phyloP scores from a whole-genome alignment of 2,888 invertebrate species.

The Tribolium freemani region DNA sequence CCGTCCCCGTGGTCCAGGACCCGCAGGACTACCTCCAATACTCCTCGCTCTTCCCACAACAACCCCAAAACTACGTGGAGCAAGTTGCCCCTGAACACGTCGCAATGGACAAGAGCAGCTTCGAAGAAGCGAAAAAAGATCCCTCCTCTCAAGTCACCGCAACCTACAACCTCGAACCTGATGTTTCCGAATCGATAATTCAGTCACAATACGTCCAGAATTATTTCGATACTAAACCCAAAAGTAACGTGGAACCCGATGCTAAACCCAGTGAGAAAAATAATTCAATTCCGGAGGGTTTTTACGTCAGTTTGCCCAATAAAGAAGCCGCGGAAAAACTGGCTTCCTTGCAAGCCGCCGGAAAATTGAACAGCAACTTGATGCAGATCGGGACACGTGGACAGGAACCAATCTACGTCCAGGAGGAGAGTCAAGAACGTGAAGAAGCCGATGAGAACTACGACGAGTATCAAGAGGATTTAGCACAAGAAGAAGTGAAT shows the following conservation, averaged over 20 bases:
- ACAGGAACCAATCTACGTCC: slow-evolving; percentile 71
- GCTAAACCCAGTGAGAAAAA: slow-evolving; percentile 49
- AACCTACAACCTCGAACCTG: slow-evolving; percentile 52
- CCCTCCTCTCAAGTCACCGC: slow-evolving; percentile 51
- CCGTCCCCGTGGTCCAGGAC: slow-evolving; percentile 22
- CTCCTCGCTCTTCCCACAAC: slow-evolving; percentile 46
- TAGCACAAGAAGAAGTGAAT: slow-evolving; percentile 14
- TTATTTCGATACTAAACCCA: slow-evolving; percentile 55
- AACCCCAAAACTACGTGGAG: slow-evolving; percentile 70
- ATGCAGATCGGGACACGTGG: slow-evolving; percentile 61
- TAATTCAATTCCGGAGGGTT: slow-evolving; percentile 66
- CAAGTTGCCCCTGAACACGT: slow-evolving; percentile 59
- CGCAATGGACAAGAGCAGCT: slow-evolving; percentile 18
- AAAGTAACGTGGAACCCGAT: slow-evolving; percentile 57
- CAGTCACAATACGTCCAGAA: slow-evolving; percentile 60
- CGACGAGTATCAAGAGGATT: slow-evolving; percentile 30
- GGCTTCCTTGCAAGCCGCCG: slow-evolving; percentile 73
- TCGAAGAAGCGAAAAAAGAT: slow-evolving; percentile 1
- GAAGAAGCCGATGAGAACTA: slow-evolving; percentile 56
- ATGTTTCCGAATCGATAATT: slow-evolving; percentile 50
- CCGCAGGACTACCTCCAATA: slow-evolving; percentile 43
- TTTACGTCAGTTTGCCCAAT: slow-evolving; percentile 75
- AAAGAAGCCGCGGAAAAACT: slow-evolving; percentile 75
- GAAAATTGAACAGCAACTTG: slow-evolving; percentile 68
- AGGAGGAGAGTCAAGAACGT: slow-evolving; percentile 57